These are phyloP conservation scores for Enteromius treurensis DNA, from an alignment of 2,797 vertebrate species.

Conservation along the genomic window DNA sequence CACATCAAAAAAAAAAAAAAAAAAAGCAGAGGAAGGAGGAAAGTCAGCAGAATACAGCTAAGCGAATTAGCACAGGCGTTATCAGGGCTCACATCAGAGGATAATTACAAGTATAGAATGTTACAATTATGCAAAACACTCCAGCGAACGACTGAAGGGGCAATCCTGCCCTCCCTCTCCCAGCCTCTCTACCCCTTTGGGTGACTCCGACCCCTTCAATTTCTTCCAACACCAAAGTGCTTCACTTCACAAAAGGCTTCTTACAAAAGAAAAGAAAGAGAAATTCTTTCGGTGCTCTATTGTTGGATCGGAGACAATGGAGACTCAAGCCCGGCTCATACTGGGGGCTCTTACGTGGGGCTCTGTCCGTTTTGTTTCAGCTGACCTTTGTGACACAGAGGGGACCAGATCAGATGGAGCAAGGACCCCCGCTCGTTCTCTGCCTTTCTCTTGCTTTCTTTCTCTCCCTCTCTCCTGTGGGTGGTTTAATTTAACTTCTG, in stretches of 20 bases:
- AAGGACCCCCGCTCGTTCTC: conserved; percentile 65
- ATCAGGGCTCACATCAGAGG: conserved; percentile 79
- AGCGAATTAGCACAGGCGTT: conserved; percentile 35
- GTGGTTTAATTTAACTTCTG: conserved; percentile 85
- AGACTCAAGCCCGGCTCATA: conserved; percentile 68
- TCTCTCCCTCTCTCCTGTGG: conserved; percentile 61
- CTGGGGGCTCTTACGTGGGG: conserved; percentile 64
- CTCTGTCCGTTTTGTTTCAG: conserved; percentile 70
- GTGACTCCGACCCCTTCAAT: conserved; percentile 73
- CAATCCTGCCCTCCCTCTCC: conserved; percentile 48
- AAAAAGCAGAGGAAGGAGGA: conserved; percentile 7
- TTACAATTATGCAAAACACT: conserved; percentile 80
- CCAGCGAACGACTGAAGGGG: conserved; percentile 65
- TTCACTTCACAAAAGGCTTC: conserved; percentile 77
- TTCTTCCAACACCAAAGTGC: conserved; percentile 77
- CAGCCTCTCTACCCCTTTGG: conserved; percentile 47
- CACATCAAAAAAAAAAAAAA: conserved; percentile 74
- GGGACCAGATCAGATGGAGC: conserved; percentile 77
- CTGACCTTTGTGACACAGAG: conserved; percentile 73
- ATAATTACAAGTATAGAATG: conserved; percentile 85
- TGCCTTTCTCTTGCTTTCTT: conserved; percentile 50
- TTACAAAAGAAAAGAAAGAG: conserved; percentile 53
- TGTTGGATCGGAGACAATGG: conserved; percentile 83
- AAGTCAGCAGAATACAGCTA: conserved; percentile 10
- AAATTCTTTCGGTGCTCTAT: conserved; percentile 72